These are phyloP conservation scores for Cephalopterus ornatus DNA, from an alignment of 2,113 vertebrate genomes.

Conservation along the genomic window DNA sequence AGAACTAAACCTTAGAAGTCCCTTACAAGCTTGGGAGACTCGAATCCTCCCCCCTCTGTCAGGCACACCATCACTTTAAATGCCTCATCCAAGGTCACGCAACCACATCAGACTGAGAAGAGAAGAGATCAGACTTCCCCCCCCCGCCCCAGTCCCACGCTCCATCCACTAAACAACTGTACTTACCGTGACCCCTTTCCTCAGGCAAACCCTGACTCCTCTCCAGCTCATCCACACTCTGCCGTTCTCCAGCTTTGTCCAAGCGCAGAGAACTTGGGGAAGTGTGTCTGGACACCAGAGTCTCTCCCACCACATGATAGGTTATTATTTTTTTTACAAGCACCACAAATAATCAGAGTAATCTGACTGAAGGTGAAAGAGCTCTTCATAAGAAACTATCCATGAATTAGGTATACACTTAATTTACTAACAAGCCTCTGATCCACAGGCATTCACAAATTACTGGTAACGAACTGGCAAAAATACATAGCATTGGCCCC, in stretches of 20 bases:
- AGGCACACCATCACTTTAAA: not conserved
- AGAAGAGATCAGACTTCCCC: not conserved
- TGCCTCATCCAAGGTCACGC: not conserved
- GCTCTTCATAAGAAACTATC: conserved; percentile 23
- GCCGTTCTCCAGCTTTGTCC: not conserved
- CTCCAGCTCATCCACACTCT: not conserved
- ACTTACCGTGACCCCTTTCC: not conserved
- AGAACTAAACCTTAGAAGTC: not conserved
- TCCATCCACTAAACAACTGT: not conserved
- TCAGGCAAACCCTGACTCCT: not conserved
- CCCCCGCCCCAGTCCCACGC: fast-evolving
- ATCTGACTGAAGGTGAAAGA: conserved; percentile 35
- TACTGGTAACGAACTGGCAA: conserved; percentile 54
- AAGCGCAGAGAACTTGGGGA: not conserved
- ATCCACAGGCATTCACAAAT: conserved; percentile 59
- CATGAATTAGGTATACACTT: conserved; percentile 23
- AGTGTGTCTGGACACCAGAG: not conserved
- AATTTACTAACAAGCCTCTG: conserved; percentile 57
- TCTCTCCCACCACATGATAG: not conserved
- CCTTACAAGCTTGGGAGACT: not conserved
- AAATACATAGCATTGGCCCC: conserved; percentile 18
- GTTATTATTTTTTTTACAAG: conserved; percentile 9
- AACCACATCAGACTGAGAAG: not conserved
- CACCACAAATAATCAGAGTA: conserved; percentile 32
- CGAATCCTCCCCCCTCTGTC: not conserved